Evolutionary conservation across 2,888 invertebrate species (phyloP).

Genomic region (Tryphoninae sp.): DNA sequence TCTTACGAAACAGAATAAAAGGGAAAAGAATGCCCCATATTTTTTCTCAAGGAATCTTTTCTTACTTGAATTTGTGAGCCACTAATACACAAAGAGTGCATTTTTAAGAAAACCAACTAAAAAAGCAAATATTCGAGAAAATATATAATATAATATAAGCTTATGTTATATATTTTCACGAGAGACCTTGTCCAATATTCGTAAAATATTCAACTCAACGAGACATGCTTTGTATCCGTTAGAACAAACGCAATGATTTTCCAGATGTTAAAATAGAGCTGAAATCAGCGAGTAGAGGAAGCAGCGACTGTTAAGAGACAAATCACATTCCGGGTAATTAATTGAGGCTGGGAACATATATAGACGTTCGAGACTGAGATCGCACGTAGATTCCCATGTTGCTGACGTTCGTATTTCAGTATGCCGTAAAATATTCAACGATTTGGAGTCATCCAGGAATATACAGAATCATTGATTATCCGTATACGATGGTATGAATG

Average conservation of each 20-base stretch:
- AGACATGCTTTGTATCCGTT: not conserved
- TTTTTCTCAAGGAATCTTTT: not conserved
- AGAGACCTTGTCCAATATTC: not conserved
- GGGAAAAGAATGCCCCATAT: not conserved
- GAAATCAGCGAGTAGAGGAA: constrained; percentile 39
- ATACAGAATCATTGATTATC: constrained; percentile 12
- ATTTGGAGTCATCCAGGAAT: constrained; percentile 18
- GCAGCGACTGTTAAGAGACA: constrained; percentile 29
- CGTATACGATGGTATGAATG: constrained; percentile 9
- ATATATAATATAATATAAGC: not conserved
- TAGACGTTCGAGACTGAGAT: constrained; percentile 8
- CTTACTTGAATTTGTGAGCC: not conserved
- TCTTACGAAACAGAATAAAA: not conserved
- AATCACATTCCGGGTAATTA: constrained; percentile 41
- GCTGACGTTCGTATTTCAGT: not conserved
- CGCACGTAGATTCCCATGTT: not conserved
- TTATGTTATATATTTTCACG: not conserved
- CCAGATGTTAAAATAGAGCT: constrained; percentile 35
- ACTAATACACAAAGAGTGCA: not conserved
- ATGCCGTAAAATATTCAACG: constrained; percentile 30
- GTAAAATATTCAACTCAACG: not conserved
- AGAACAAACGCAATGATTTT: constrained; percentile 3
- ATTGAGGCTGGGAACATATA: constrained; percentile 12
- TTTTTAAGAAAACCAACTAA: not conserved
- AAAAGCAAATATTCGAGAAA: not conserved